Evolutionary conservation across 2,113 vertebrate species (phyloP), one percentile per base, ranked within the genome.

Genomic region (Gasterosteus nipponicus): DNA sequence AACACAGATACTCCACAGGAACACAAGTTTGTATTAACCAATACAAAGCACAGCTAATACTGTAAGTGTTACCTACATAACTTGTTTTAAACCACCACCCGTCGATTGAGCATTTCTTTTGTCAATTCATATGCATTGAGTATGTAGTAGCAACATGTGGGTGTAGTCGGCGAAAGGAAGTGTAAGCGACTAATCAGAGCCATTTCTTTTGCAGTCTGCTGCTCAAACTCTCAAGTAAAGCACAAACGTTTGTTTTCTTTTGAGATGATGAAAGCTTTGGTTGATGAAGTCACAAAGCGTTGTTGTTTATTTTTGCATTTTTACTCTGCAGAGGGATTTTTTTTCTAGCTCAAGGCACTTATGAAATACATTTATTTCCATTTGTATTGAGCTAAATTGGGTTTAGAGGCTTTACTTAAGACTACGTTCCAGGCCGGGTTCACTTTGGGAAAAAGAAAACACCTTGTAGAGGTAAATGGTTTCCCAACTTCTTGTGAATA

Each of bases 31-130:
- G n/a, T 15, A 47, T 35, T 19, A 26, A 47, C n/a, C 15, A 46
- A 44, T 70, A 69, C 69, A 73, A 81, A 41, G 44, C 73, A 79
- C 39, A 72, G 57, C 57, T 29, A 65, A 35, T 47, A 41, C 78
- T 22, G 49, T 10, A 10, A 10, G 54, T 10, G 8, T 80, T 47
- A 83, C 38, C 18, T 41, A 5, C 39, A 54, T 11, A 53, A 44
- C 42, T 12, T n/a, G 26, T 29, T 44, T 44, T 39, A 47, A 79
- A 61, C 22, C 22, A 78, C 3, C 0, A 38, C 18, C 10, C 29
- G 29, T 39, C 62, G 31, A 15, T 16, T 33, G 29, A 54, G 2
- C 31, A 22, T n/a, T 63, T 39, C 42, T 47, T 29, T 35, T 54
- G 10, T 46, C 15, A 63, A 10, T 26, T 19, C 44, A 33, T 16